Evolutionary conservation across 2,113 vertebrate species (phyloP), one percentile per base, ranked within the genome.

Genomic region (Anthoscopus minutus): DNA sequence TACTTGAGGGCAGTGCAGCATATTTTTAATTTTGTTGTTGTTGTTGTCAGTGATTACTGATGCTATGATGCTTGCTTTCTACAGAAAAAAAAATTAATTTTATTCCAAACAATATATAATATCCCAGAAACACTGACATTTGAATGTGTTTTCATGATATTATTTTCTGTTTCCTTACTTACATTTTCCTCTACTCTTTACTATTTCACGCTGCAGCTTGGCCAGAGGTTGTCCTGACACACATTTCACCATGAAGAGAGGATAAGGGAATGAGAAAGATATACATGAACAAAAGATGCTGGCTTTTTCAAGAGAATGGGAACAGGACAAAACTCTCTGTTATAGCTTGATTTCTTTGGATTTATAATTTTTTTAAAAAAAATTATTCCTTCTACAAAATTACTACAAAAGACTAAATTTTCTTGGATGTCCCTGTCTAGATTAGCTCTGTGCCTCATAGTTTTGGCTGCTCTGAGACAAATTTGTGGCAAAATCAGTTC

Each of bases 311-410:
- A 50, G 9, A 54, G 10, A 70, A 86, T 10, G 3, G 7, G 11
- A 71, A 23, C 5, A 51, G 15, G 12, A 71, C 7, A 66, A 57
- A 88, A 28, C 5, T 27, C 20, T 60, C 18, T 37, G 5, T 33
- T 56, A 20, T 4, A 65, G 2, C 0, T 58, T 57, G 4, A 0
- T 4, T 74, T 54, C 19, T 67, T n/a, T 8, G 3, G 3, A 3
- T 50, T 57, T 57, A 8, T 9, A 5, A 17, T 74, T 79, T 83
- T 72, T 23, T 11, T 42, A 33, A 25, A 83, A 86, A n/a, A 77
- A 10, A 42, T 58, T 3, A 2, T 53, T 15, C 35, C 80, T 80
- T 76, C 33, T 70, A 33, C 8, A 83, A 45, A 80, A 72, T 4
- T 2, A 37, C 2, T 38, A 57, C 11, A 65, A 54, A 23, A 66